Evolutionary conservation across 2,888 invertebrate species (phyloP), one percentile per base, ranked within the genome.

Genomic region (Tinea semifulvella): DNA sequence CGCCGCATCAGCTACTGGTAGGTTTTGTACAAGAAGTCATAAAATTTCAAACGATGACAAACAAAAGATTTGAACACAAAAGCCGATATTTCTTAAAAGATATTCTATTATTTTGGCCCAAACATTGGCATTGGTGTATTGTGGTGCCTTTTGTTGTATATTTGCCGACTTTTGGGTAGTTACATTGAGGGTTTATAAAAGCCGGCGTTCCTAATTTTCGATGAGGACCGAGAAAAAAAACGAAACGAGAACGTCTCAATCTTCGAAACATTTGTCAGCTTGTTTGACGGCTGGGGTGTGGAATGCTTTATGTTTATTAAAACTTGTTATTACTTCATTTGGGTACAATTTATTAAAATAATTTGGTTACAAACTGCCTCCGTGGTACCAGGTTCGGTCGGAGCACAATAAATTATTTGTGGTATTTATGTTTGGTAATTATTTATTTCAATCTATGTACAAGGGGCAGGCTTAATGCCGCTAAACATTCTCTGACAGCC

Each of bases 161-260:
- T 79, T 79, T 79, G 77, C 77, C 76, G 72, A 79, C 76, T 77
- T 73, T 77, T 69, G 73, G 77, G 73, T 64, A 68, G 66, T 63
- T 64, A 63, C 63, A 61, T 56, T 68, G 61, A 69, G 61, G 57
- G 61, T 56, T 56, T 17, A 52, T 51, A 53, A 60, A 62, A 61
- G 65, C 58, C 58, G 61, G 56, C 27, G 38, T 22, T 42, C 14
- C 42, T 28, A 35, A 40, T 25, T 38, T 47, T 47, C 31, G 43
- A 27, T 28, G 47, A 51, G 46, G 52, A 50, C 10, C 13, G 31
- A 17, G 68, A 68, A 69, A 68, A 31, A 31, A 67, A 42, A 22
- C 16, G 31, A 25, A 10, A 25, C 25, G 10, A 10, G 6, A 38
- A 38, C 38, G 11, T 17, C 38, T 38, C 38, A 38, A 38, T 38